Evolutionary conservation across 2,888 invertebrate genomes (phyloP).

Genomic region (Adelphocoris suturalis): DNA sequence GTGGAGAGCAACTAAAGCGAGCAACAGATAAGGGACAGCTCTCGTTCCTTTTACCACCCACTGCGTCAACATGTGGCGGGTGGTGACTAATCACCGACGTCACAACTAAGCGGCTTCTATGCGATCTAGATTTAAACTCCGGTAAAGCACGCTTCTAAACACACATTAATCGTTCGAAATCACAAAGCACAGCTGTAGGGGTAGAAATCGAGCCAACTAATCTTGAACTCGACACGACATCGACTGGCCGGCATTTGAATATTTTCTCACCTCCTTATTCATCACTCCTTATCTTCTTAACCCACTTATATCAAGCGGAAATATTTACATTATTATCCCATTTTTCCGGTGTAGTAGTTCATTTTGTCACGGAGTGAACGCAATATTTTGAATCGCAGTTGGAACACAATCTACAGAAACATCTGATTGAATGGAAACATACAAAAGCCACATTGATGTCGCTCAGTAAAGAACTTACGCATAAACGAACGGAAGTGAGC

Average conservation of each 20-base stretch:
- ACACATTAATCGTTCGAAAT: not conserved
- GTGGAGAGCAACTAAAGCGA: not conserved
- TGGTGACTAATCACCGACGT: slow-evolving; percentile 43
- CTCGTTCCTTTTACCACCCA: slow-evolving; percentile 21
- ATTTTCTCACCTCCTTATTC: not conserved
- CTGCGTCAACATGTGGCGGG: slow-evolving; percentile 64
- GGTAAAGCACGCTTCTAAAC: not conserved
- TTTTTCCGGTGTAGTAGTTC: not conserved
- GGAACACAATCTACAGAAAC: too few relatives aligned
- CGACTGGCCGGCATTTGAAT: not conserved
- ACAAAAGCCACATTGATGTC: not conserved
- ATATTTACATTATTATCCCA: not conserved
- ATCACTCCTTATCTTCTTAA: not conserved
- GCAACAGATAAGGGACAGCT: slow-evolving; percentile 23
- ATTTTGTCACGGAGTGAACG: too few relatives aligned
- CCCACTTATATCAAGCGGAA: not conserved
- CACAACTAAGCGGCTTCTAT: slow-evolving; percentile 25
- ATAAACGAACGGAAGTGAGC: slow-evolving; percentile 58
- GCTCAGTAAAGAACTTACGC: slow-evolving; percentile 42
- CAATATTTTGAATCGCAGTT: too few relatives aligned
- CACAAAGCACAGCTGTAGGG: not conserved
- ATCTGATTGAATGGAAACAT: not conserved
- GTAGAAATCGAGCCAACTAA: not conserved
- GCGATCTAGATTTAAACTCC: slow-evolving; percentile 34
- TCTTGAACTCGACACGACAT: not conserved